These are phyloP conservation scores for Hyposoter didymator DNA, from an alignment of 2,888 invertebrate genomes.

Conservation along the genomic window DNA sequence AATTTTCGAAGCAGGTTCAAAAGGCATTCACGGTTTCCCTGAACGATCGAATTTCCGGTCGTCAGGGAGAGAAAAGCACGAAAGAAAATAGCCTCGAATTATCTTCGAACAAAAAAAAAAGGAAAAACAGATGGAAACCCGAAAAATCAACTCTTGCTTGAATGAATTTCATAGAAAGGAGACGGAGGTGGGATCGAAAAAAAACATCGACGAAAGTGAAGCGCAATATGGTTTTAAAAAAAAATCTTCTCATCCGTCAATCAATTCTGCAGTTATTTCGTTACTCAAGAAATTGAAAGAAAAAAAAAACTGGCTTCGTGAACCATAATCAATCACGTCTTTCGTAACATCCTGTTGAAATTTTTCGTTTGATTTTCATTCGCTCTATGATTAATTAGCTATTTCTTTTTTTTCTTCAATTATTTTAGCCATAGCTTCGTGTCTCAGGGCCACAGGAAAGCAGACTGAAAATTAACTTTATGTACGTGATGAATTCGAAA, in stretches of 20 bases:
- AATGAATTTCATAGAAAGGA: neutral
- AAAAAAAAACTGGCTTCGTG: neutral
- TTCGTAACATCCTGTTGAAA: neutral
- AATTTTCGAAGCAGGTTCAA: constrained; percentile 47
- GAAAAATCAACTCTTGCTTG: constrained; percentile 35
- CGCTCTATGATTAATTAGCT: neutral
- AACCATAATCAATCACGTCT: constrained; percentile 45
- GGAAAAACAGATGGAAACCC: constrained; percentile 56
- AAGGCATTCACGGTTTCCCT: constrained; percentile 31
- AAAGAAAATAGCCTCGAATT: constrained; percentile 17
- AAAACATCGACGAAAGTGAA: constrained; percentile 7
- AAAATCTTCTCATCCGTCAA: constrained; percentile 34
- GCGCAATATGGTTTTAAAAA: neutral
- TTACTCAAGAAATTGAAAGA: neutral
- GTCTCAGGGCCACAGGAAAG: neutral
- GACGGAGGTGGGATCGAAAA: neutral
- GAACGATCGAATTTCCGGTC: constrained; percentile 57
- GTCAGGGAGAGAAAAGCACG: neutral
- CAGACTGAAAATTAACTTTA: neutral
- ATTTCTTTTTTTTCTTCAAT: neutral
- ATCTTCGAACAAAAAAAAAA: constrained; percentile 3
- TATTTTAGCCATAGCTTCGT: neutral
- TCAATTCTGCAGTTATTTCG: constrained; percentile 28
- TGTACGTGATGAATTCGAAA: too few relatives aligned
- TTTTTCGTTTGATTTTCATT: constrained; percentile 17